Evolutionary conservation across 2,888 invertebrate species (phyloP), one percentile per base, ranked within the genome.

Genomic region (Torymus auratus): DNA sequence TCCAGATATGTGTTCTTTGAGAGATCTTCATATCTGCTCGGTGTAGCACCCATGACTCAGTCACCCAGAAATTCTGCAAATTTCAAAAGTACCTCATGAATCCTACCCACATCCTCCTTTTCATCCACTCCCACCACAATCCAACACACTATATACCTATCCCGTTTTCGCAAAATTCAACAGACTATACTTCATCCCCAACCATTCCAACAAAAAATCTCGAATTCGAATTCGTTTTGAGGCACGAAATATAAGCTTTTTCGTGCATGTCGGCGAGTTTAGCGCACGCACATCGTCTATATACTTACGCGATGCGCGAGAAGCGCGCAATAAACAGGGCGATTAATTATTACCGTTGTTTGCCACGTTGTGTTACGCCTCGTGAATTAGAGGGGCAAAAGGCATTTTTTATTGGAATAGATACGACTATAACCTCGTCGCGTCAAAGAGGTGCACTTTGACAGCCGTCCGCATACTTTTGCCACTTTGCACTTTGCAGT

Each of bases 21-120:
- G 84, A 98, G 92, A 89, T 98, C 96, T 73, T 94, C 93, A 88
- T 95, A 94, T 85, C 94, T 94, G 91, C 96, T 97, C 83, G 96
- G 93, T 85, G 95, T 94, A 79, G 96, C 94, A 85, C 97, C 97
- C 97, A 97, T 97, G 78, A 84, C 53, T 82, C 70, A 52, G 7
- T 55, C 41, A 41, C 0, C 17, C 55, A 50, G 11, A 20, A n/a
- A 68, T 61, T 75, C 75, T 78, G 71, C 2, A 67, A 78, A 55
- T 69, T 69, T 28, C 3, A 28, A 61, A 53, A 67, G 7, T 65
- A 41, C 7, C 7, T 41, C 7, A 41, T 41, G 0, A 41, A 41
- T 41, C 41, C 41, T 41, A 41, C 1, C 7, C 41, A 41, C 7
- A 41, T 41, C 1, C 7, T 5, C 7, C 7, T 10, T 7, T 7